Evolutionary conservation across 1,140 invertebrate species (phyloP), one percentile per base, ranked within the genome.

Genomic region (Uloborus diversus): DNA sequence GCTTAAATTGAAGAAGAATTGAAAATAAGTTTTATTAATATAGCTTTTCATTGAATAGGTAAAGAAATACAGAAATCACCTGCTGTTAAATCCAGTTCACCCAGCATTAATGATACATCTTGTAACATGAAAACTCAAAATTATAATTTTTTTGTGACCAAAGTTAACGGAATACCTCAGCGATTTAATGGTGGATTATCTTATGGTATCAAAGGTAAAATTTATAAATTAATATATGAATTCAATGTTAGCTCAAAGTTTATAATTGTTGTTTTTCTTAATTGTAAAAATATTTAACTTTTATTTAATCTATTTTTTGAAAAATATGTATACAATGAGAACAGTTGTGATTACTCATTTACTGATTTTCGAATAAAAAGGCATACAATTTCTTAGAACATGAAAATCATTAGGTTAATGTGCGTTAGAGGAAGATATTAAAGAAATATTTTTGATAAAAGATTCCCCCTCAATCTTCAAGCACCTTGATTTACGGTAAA

Each of bases 121-220:
- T 3, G 28, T 62, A n/a, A 5, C 17, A 32, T 3, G 17, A 35
- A 23, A 27, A 28, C 28, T 42, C 11, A 25, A n/a, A 33, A 59
- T 47, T 79, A 47, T 56, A n/a, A 71, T 20, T 61, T 83, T 51
- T 81, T 59, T 61, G 37, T 81, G 9, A 82, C 78, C 2, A 82
- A 73, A 82, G 86, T 87, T 14, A 75, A 79, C 57, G 86, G 85
- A 30, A 86, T 87, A 47, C 71, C 81, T 20, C 49, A 84, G 28
- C 81, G 82, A 42, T 85, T 84, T 78, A 87, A 87, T 73, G 47
- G 56, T 11, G 75, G 71, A 25, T 83, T 82, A 53, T 81, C 83
- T 30, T 80, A 86, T 71, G 82, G 84, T 81, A 84, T 87, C 9
- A 85, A 83, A 83, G 85, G 75, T 79, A 68, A 59, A n/a, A 0